phyloP scores from a whole-genome alignment of 2,888 invertebrate species.

The Seira musarum region DNA sequence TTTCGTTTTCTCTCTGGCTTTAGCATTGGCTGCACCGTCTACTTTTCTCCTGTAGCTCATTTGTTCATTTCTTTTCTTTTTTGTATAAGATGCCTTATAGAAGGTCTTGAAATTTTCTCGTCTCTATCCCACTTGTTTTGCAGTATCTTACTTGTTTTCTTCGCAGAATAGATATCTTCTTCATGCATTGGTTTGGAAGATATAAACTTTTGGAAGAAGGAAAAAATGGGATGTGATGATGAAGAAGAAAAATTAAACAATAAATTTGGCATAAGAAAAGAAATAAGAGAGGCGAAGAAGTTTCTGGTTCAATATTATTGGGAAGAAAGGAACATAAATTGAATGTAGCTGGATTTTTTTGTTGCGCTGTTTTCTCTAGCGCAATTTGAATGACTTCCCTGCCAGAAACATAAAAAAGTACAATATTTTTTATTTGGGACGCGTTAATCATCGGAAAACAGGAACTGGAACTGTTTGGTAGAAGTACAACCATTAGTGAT shows the following conservation, averaged over 20 bases:
- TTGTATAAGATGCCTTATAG: background rate
- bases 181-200: too few relatives aligned
- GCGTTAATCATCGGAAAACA: conserved; percentile 42
- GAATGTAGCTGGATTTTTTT: too few relatives aligned
- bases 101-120: background rate
- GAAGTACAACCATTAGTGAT: conserved; percentile 20
- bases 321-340: too few relatives aligned
- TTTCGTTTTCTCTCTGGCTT: too few relatives aligned
- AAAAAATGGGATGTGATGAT: background rate
- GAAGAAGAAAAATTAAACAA: background rate
- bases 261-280: background rate
- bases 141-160: conserved; percentile 27
- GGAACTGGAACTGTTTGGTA: background rate
- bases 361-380: background rate
- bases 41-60: background rate
- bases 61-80: conserved; percentile 1
- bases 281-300: background rate
- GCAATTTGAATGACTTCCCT: conserved; percentile 22
- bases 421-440: conserved; percentile 2
- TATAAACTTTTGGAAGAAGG: background rate
- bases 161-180: too few relatives aligned
- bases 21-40: background rate
- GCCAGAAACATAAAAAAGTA: conserved; percentile 22
- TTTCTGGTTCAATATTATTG: too few relatives aligned
- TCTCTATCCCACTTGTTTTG: conserved; percentile 8